A percentile compares a stretch with the other conserved stretches of the same genome.
These are phyloP conservation scores for Tricholauxania praeusta DNA, from an alignment of 2,888 invertebrate genomes.

Conservation along the genomic window DNA sequence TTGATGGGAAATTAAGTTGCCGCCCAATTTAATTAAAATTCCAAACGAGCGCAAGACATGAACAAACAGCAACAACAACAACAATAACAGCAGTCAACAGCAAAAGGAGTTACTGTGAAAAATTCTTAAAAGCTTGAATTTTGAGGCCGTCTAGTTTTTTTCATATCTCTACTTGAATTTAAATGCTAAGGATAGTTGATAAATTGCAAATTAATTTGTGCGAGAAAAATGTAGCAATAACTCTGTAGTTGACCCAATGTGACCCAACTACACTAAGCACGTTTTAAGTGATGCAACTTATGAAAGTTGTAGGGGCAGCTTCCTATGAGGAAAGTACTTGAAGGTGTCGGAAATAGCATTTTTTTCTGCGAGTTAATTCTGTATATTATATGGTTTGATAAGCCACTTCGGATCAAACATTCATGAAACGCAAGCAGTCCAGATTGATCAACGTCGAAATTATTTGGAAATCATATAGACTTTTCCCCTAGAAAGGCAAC, in stretches of 20 bases:
- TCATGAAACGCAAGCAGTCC: no score
- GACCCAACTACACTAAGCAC: not conserved
- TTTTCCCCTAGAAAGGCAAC: no score
- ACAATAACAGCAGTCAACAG: not conserved
- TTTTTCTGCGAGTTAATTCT: no score
- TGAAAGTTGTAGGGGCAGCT: no score
- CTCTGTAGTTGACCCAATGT: not conserved
- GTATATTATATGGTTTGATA: no score
- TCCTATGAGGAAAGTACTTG: no score
- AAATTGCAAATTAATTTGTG: constrained; percentile 22
- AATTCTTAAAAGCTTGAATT: not conserved
- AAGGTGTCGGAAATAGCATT: no score
- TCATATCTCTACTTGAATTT: not conserved
- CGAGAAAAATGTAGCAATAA: not conserved
- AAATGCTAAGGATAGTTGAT: not conserved
- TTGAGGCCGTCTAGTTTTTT: not conserved
- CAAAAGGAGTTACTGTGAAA: not conserved
- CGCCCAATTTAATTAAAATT: constrained; percentile 65
- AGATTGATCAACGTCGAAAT: no score
- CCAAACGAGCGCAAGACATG: constrained; percentile 60
- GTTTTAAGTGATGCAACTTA: no score
- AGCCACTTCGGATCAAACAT: no score
- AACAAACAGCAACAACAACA: constrained; percentile 37
- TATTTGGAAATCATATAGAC: no score
- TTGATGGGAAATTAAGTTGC: constrained; percentile 56